These are phyloP conservation scores for Drosophila formosana DNA, from an alignment of 2,888 invertebrate genomes.

Conservation along the genomic window DNA sequence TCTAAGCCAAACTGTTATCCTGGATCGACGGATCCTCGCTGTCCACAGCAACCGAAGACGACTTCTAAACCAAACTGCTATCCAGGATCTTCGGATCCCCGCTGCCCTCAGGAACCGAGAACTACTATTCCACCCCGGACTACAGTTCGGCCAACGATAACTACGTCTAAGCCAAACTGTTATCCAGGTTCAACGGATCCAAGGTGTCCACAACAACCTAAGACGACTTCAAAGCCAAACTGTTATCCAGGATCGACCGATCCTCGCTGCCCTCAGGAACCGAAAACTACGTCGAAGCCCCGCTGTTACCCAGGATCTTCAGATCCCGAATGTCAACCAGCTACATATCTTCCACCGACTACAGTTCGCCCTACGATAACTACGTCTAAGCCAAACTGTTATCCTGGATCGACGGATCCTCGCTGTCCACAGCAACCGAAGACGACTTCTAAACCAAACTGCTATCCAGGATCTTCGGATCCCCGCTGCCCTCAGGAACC, in stretches of 20 bases:
- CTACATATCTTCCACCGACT: constrained; percentile 6
- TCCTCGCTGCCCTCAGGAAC: neutral
- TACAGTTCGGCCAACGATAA: neutral
- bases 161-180: neutral
- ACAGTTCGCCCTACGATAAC: neutral
- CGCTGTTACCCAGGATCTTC: constrained; percentile 23
- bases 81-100: constrained; percentile 16
- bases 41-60: neutral
- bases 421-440: constrained; percentile 7
- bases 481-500: constrained; percentile 21
- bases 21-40: constrained; percentile 1
- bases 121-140: constrained; percentile 7
- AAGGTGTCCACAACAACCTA: neutral
- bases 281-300: constrained; percentile 40
- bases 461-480: constrained; percentile 69
- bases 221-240: neutral
- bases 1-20: neutral
- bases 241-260: neutral
- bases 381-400: constrained; percentile 29
- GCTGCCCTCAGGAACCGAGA: constrained; percentile 5
- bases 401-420: constrained; percentile 82
- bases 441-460: constrained; percentile 59
- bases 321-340: constrained; percentile 6
- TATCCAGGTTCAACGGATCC: constrained; percentile 1
- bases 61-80: constrained; percentile 41